Evolutionary conservation across 2,888 invertebrate species (phyloP), one percentile per base, ranked within the genome.

Genomic region (Aquatica leii): DNA sequence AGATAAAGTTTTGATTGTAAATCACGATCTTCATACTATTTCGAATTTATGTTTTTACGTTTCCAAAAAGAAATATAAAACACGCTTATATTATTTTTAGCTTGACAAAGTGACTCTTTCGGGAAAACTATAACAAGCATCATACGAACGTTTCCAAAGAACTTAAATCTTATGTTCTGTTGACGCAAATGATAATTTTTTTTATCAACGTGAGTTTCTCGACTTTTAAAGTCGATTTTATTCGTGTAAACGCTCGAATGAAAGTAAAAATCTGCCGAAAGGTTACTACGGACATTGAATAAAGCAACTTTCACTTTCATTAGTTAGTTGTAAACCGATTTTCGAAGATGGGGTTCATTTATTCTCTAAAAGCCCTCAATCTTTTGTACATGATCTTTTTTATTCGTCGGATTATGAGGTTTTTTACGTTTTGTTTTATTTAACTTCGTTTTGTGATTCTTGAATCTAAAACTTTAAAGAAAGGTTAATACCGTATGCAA

Each of bases 1-100:
- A 59, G 66, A 59, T 59, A 59, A 62, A 62, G 59, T 56, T 59
- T 64, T 59, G 64, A 64, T 59, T 64, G 59, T 64, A 59, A 63
- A 63, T 59, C 64, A 59, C 55, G 41, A 34, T 40, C 51, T 59
- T 49, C 54, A 59, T 64, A 59, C 31, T 64, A 59, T 59, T 59
- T 64, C 41, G 54, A 59, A 64, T 64, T 64, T 59, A 56, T 49
- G 63, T 51, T 64, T 63, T 64, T 64, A 61, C 48, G 48, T 54
- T 59, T 46, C 59, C 58, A 53, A 59, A 34, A 59, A 56, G 59
- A 59, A 64, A 59, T 46, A 59, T 51, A 64, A 64, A 64, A 59
- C 48, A 59, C 24, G 58, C 50, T 63, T 59, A 50, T 61, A 43
- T 61, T 62, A 54, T 54, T 58, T 40, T 58, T 49, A 53, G 43